phyloP scores from a whole-genome alignment of 64 coral and sea anemone species.

The Montipora foliosa region DNA sequence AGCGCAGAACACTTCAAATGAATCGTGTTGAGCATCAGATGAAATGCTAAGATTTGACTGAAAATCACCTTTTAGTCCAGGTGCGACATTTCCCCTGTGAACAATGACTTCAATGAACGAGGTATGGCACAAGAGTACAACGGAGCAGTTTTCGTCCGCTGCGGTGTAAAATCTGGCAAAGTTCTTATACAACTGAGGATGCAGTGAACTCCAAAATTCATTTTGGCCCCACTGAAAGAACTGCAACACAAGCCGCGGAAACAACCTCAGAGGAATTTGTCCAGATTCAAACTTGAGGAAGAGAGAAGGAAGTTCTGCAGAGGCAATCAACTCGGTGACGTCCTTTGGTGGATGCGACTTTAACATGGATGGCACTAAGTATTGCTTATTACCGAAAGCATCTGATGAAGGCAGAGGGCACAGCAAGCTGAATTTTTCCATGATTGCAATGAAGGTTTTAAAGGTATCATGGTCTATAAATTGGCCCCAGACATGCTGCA shows the following conservation, averaged over 20 bases:
- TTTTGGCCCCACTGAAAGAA: not conserved
- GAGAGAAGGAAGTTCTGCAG: not conserved
- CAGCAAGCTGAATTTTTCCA: constrained; percentile 40
- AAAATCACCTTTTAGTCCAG: too few species aligned
- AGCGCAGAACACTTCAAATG: not conserved
- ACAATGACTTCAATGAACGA: not conserved
- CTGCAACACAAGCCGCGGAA: constrained; percentile 28
- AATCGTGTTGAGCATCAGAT: too few species aligned
- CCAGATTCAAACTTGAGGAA: not conserved
- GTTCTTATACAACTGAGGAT: not conserved
- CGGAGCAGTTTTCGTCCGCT: not conserved
- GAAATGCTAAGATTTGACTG: too few species aligned
- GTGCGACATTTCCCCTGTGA: not conserved
- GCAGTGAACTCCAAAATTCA: not conserved
- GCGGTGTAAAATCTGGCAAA: not conserved
- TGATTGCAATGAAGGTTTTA: constrained; percentile 1
- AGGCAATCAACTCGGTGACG: not conserved
- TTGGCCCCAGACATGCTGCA: not conserved
- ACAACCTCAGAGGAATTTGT: constrained; percentile 10
- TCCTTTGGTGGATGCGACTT: not conserved
- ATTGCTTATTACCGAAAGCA: not conserved
- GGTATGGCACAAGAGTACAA: not conserved
- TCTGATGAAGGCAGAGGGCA: not conserved
- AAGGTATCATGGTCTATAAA: not conserved
- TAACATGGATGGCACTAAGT: constrained; percentile 26